Evolutionary conservation across 1,140 invertebrate species (phyloP), one percentile per base, ranked within the genome.

Genomic region (Oncopodura yosiiana): DNA sequence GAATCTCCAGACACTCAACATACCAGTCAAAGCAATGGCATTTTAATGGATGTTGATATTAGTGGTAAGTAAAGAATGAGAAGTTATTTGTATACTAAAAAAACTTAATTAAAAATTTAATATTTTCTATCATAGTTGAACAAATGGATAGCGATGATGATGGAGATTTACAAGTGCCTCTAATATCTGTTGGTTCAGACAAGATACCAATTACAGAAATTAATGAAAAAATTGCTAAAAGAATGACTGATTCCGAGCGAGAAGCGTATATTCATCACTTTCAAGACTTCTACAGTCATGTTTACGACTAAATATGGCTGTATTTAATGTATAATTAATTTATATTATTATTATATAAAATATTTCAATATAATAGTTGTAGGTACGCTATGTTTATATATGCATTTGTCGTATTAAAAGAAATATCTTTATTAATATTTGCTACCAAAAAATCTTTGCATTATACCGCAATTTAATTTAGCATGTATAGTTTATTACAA

Each of bases 231-330:
- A 74, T 93, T 62, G 90, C 95, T 59, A 81, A 81, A 0, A 80
- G 84, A 70, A 96, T 97, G 94, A 89, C 86, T 12, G 81, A 86
- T 3, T 73, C 82, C 18, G 92, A 97, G 69, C 95, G 94, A 72
- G 89, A 94, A 68, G 82, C 84, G 26, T 96, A 95, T 69, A 94
- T 94, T 64, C 83, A 91, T 70, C 78, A 89, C 9, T 93, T 91
- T 69, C 90, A 94, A 71, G 90, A 95, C 69, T 84, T 90, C 71
- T 94, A 92, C 29, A 39, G 53, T 14, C 36, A 60, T 19, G 43
- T 60, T n/a, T 60, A 56, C 36, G 58, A 60, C 34, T 60, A 24
- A 49, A 27, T 37, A n/a, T n/a, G n/a, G n/a, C n/a, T n/a, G n/a
- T n/a, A n/a, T n/a, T n/a, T n/a, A n/a, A n/a, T n/a, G n/a, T n/a